Evolutionary conservation across 1,140 invertebrate genomes (phyloP).

Genomic region (Micrasema longulum): DNA sequence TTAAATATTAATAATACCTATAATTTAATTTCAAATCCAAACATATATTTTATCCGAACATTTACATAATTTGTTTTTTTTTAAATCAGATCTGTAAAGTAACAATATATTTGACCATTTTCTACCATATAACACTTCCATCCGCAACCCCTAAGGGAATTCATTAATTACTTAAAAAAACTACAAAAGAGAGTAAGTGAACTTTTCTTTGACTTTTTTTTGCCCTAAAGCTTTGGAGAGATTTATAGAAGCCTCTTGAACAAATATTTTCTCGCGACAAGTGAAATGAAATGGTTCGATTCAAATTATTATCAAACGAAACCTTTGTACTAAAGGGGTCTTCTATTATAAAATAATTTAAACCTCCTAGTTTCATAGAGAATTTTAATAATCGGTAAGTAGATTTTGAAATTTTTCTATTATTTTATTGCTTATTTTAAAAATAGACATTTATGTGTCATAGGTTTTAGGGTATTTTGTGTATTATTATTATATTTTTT

Average conservation of each 20-base stretch:
- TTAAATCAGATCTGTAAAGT: no score
- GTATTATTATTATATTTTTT: no score
- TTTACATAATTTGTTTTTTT: no score
- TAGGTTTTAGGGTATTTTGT: no score
- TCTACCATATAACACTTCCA: constrained; percentile 10
- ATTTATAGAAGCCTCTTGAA: constrained; percentile 24
- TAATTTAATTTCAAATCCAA: no score
- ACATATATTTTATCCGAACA: no score
- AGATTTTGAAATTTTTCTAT: no score
- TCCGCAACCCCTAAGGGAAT: constrained; percentile 41
- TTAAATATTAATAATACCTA: no score
- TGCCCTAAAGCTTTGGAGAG: constrained; percentile 22
- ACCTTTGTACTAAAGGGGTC: not conserved
- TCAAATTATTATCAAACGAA: constrained; percentile 22
- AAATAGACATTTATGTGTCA: no score
- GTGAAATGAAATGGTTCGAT: constrained; percentile 32
- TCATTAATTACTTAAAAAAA: constrained; percentile 53
- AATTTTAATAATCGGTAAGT: no score
- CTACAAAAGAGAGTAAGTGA: not conserved
- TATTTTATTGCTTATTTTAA: no score
- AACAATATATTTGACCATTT: constrained; percentile 2
- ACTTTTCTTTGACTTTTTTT: constrained; percentile 39
- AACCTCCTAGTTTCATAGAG: no score
- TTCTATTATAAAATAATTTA: constrained; percentile 4
- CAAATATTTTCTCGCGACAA: constrained; percentile 14